Base-by-base conservation (phyloP, 2,888 invertebrate species). In the Piscicola geometra region DNA sequence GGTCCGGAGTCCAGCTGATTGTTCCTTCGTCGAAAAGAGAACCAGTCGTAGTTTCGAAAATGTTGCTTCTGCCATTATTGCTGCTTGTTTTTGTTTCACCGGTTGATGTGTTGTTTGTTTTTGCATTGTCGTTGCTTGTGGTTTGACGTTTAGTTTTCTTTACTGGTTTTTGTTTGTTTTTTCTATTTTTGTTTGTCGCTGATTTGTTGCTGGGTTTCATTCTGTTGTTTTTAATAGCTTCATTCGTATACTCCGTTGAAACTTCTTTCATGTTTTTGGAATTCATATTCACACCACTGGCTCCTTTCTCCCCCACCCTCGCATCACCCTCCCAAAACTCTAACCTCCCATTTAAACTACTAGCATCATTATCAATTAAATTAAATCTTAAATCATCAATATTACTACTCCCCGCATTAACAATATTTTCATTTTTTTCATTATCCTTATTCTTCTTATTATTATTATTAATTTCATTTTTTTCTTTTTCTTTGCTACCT, bases 401-500 rank as follows among this genome's bases (percentile, higher is more conserved):
- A 21, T 64, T 30, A 64, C 21, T 30, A 64, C 21, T 30, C 9
- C 21, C 21, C 9, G 9, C 21, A 64, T 3, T 30, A 21, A 12
- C 64, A 64, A 64, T 30, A 21, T 28, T 30, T 28, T n/a, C 64
- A 64, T 5, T 3, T 28, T 30, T 64, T 12, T n/a, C n/a, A n/a
- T 30, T 64, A 64, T n/a, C 21, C 5, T n/a, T 64, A n/a, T 28
- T 64, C 9, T 64, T 64, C 9, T 64, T 64, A n/a, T n/a, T 64
- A 21, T 30, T 64, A 21, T 64, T 64, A 64, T 3, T n/a, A 30
- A 30, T 5, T 12, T 3, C 25, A 28, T 12, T 12, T 12, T 64
- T 64, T 5, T 64, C 3, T n/a, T 30, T 64, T 12, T 64, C 21
- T 64, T 28, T 64, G n/a, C 9, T 78, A 78, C 86, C 86, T 32